These are phyloP conservation scores for Oreochromis mossambicus DNA, from an alignment of 2,797 vertebrate species.

Conservation along the genomic window DNA sequence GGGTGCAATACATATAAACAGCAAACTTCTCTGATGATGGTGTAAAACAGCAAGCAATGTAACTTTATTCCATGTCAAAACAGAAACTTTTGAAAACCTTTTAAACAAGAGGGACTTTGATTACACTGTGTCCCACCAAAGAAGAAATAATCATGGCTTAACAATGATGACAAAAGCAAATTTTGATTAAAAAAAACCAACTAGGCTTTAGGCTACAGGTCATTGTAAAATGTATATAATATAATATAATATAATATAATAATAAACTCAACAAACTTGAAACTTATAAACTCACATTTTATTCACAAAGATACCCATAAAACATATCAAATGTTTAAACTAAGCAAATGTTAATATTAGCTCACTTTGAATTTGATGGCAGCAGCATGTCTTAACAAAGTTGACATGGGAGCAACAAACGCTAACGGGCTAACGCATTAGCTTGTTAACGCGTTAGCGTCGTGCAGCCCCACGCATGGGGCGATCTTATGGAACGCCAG, in stretches of 20 bases:
- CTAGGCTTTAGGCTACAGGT: neutral
- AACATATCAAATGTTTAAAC: neutral
- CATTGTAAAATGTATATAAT: neutral
- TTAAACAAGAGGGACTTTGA: neutral
- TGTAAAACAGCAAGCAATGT: neutral
- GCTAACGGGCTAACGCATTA: neutral
- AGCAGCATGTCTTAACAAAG: neutral
- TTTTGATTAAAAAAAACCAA: neutral
- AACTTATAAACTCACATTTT: neutral
- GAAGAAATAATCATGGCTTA: neutral
- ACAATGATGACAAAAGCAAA: neutral
- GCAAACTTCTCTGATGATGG: neutral
- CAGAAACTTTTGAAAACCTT: neutral
- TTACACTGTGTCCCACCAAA: neutral
- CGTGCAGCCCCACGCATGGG: rapidly evolving
- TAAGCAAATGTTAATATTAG: neutral
- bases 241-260: neutral
- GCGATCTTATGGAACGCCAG: too few relatives aligned
- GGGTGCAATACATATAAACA: neutral
- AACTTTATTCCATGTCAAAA: neutral
- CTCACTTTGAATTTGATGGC: neutral
- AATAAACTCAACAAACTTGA: neutral
- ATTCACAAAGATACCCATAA: neutral
- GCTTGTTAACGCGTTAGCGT: neutral
- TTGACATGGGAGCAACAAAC: neutral